Evolutionary conservation across 2,797 vertebrate genomes (phyloP).

Genomic region (Darevskia mixta): DNA sequence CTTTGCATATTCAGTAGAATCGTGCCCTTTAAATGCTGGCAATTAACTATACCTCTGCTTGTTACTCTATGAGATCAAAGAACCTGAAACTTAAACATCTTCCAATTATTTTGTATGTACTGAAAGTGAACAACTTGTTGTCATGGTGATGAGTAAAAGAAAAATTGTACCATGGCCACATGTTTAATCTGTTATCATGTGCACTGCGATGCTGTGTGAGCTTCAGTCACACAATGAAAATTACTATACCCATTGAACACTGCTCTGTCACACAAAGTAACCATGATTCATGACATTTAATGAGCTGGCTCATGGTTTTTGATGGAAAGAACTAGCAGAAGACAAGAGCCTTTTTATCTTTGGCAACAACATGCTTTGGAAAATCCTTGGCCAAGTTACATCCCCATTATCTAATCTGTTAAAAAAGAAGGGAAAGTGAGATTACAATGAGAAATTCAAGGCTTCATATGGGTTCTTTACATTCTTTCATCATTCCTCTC

Average conservation of each 20-base stretch:
- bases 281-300: slow-evolving; percentile 1
- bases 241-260: neutral
- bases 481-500: neutral
- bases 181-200: neutral
- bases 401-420: neutral
- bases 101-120: slow-evolving; percentile 11
- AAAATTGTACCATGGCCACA: neutral
- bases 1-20: neutral
- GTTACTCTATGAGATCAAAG: slow-evolving; percentile 15
- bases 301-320: neutral
- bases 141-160: neutral
- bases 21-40: neutral
- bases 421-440: neutral
- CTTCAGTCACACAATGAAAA: neutral
- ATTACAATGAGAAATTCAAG: neutral
- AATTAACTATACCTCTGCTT: neutral
- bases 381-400: neutral
- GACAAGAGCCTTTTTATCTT: neutral
- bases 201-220: neutral
- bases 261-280: neutral
- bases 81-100: neutral
- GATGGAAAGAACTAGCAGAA: neutral
- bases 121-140: neutral
- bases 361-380: neutral
- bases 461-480: neutral